Evolutionary conservation across 2,888 invertebrate species (phyloP).

Genomic region (Dione vanillae): DNA sequence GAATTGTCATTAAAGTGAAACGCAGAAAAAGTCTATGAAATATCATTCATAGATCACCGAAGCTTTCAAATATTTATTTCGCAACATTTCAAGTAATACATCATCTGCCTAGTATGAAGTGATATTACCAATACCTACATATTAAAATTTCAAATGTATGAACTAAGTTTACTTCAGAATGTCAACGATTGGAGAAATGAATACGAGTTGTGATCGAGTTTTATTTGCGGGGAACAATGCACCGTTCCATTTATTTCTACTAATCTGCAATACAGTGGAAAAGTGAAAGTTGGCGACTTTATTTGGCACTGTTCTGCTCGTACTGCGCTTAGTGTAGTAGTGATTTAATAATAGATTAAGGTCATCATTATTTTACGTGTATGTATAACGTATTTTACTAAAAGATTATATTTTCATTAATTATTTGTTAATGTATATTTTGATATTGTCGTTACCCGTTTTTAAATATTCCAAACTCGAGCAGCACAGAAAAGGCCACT

Average conservation of each 20-base stretch:
- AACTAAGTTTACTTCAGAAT: conserved; percentile 14
- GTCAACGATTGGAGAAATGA: conserved; percentile 16
- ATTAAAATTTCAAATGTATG: background rate
- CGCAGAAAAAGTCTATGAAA: background rate
- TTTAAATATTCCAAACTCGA: conserved; percentile 34
- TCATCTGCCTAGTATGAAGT: background rate
- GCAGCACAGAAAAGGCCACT: conserved; percentile 36
- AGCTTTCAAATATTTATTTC: conserved; percentile 10
- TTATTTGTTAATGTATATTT: background rate
- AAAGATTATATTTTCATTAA: background rate
- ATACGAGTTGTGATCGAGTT: conserved; percentile 27
- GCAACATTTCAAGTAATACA: background rate
- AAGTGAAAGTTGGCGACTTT: conserved; percentile 36
- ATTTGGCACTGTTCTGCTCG: conserved; percentile 26
- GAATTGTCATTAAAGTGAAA: background rate
- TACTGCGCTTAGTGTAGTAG: conserved; percentile 1
- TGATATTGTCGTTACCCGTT: conserved; percentile 15
- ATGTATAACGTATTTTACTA: background rate
- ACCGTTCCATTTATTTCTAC: conserved; percentile 43
- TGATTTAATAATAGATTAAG: conserved; percentile 14
- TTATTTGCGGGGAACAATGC: conserved; percentile 36
- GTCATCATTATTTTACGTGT: conserved; percentile 1
- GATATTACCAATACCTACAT: background rate
- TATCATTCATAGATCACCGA: conserved; percentile 7
- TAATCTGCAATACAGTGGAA: conserved; percentile 35